Evolutionary conservation across 2,797 vertebrate genomes (phyloP), one percentile per base, ranked within the genome.

Genomic region (Poeciliopsis turneri): DNA sequence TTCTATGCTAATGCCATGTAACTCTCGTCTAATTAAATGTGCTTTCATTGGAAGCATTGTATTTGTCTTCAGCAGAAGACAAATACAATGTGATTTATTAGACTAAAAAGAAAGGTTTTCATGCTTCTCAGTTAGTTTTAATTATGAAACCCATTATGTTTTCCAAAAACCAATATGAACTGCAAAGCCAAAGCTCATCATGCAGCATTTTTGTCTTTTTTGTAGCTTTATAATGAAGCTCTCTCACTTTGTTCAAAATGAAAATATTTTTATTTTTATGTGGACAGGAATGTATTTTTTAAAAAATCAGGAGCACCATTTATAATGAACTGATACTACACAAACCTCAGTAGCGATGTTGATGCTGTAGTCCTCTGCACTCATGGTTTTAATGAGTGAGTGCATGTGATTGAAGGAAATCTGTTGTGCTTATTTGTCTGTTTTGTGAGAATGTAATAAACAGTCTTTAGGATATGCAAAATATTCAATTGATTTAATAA

Each of bases 1-100:
- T 79, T 90, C 15, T 66, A 79, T 76, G 43, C 45, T 69, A 79
- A 79, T 68, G 20, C 20, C 33, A 66, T 66, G 64, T 39, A 18
- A 33, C 30, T 20, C 59, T 64, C 2, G 7, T 64, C 33, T 20
- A 36, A 64, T 36, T 64, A 64, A 64, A 64, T 64, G 16, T 36
- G 30, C 23, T 66, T 36, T 68, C 23, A 41, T 23, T 36, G 23
- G 20, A 25, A 25, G 10, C 33, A 23, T 68, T 68, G 18, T 25
- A 4, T 39, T 39, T 68, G 20, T 68, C 36, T 36, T 64, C 16
- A 20, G 16, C 30, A 18, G 59, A 64, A 8, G 59, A 7, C 36
- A 36, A 36, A 36, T 36, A 36, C 36, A 36, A 64, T 20, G 7
- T 39, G 4, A 23, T 16, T 25, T 68, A 41, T 68, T 41, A 41